phyloP scores from a whole-genome alignment of 2,888 invertebrate species.

The Chrysolina oricalcia region DNA sequence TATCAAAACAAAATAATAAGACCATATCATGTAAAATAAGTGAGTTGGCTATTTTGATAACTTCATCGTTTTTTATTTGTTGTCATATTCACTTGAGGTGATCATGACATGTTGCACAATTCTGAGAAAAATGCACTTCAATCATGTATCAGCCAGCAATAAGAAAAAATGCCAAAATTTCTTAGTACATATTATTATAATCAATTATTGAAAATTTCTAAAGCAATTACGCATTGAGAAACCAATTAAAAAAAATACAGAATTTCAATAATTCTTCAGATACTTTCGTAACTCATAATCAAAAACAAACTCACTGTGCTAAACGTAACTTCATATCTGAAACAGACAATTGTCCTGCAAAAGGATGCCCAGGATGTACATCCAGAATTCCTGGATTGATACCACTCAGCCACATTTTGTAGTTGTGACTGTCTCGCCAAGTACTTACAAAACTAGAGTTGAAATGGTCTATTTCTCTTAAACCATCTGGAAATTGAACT shows the following conservation, averaged over 20 bases:
- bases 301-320: slow-evolving; percentile 83
- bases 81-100: no score
- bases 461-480: slow-evolving; percentile 90
- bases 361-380: slow-evolving; percentile 90
- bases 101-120: no score
- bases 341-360: slow-evolving; percentile 94
- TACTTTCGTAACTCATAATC: neutral
- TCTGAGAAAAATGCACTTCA: no score
- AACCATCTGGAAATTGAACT: slow-evolving; percentile 75
- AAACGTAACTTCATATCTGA: slow-evolving; percentile 94
- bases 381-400: slow-evolving; percentile 80
- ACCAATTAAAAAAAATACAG: slow-evolving; percentile 6
- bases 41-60: no score
- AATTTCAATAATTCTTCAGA: slow-evolving; percentile 1
- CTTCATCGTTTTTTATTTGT: no score
- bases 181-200: no score
- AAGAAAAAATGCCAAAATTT: no score
- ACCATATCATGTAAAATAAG: no score
- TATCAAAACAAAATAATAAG: no score
- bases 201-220: no score
- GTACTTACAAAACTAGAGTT: slow-evolving; percentile 88
- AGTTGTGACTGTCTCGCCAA: slow-evolving; percentile 92
- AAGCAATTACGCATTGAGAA: no score
- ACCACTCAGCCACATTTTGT: slow-evolving; percentile 85
- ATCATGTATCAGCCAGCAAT: no score